These are phyloP conservation scores for Ceratina japonica DNA, from an alignment of 1,140 invertebrate genomes.

Conservation along the genomic window DNA sequence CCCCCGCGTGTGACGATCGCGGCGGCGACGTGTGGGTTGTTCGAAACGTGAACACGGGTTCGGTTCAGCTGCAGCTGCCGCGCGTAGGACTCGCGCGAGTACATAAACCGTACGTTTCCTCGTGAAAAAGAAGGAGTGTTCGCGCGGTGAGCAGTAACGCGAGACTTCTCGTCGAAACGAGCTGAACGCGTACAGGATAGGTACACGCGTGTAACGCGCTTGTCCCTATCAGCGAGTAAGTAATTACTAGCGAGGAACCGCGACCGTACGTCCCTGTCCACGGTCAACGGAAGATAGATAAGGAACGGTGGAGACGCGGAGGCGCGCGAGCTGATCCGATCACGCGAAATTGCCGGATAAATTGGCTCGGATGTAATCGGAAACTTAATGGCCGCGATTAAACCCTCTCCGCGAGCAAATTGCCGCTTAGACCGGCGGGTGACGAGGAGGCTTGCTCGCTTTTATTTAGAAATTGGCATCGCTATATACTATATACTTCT, in stretches of 20 bases:
- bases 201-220: constrained; percentile 11
- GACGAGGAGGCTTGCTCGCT: constrained; percentile 23
- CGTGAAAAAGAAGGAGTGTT: background rate
- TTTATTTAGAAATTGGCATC: constrained; percentile 10
- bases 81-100: constrained; percentile 41
- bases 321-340: constrained; percentile 23
- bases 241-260: constrained; percentile 33
- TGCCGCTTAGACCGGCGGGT: constrained; percentile 3
- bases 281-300: background rate
- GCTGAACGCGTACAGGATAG: background rate
- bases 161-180: constrained; percentile 3
- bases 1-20: background rate
- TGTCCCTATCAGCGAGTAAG: constrained; percentile 41
- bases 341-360: constrained; percentile 48
- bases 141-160: constrained; percentile 16
- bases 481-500: background rate
- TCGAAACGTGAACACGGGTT: background rate
- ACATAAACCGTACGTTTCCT: constrained; percentile 37
- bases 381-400: constrained; percentile 36
- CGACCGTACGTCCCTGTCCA: constrained; percentile 16
- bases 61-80: constrained; percentile 38
- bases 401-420: constrained; percentile 38
- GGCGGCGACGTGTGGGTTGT: constrained; percentile 16
- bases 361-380: constrained; percentile 46
- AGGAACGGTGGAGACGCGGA: background rate